phyloP scores from a whole-genome alignment of 2,113 vertebrate genomes.

The Vombatus ursinus region DNA sequence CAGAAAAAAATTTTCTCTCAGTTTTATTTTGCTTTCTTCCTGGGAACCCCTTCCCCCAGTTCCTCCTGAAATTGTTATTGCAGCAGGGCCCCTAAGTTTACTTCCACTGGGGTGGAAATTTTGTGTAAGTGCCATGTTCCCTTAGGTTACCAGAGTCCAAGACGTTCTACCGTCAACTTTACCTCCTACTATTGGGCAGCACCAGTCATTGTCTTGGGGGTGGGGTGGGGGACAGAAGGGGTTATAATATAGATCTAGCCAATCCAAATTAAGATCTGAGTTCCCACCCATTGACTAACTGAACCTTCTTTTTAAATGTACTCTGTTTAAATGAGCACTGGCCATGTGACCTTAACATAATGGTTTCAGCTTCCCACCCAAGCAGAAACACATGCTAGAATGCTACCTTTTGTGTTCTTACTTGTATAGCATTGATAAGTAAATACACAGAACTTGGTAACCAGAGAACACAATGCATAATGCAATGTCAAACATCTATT shows the following conservation, averaged over 20 bases:
- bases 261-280: background rate
- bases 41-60: background rate
- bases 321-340: background rate
- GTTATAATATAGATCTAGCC: background rate
- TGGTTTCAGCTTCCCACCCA: background rate
- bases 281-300: background rate
- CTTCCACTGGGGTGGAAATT: background rate
- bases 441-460: background rate
- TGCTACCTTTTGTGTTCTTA: background rate
- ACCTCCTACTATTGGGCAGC: background rate
- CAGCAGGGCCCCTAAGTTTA: background rate
- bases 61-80: background rate
- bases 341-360: background rate
- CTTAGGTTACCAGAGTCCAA: background rate
- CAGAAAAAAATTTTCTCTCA: background rate
- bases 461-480: background rate
- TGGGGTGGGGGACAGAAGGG: background rate
- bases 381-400: background rate
- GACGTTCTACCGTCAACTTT: background rate
- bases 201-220: background rate
- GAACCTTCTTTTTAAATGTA: background rate
- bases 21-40: background rate
- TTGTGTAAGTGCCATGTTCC: background rate
- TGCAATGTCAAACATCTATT: background rate
- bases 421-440: background rate